These are phyloP conservation scores for Teleopsis dalmanni DNA, from an alignment of 1,140 invertebrate species.

Conservation along the genomic window DNA sequence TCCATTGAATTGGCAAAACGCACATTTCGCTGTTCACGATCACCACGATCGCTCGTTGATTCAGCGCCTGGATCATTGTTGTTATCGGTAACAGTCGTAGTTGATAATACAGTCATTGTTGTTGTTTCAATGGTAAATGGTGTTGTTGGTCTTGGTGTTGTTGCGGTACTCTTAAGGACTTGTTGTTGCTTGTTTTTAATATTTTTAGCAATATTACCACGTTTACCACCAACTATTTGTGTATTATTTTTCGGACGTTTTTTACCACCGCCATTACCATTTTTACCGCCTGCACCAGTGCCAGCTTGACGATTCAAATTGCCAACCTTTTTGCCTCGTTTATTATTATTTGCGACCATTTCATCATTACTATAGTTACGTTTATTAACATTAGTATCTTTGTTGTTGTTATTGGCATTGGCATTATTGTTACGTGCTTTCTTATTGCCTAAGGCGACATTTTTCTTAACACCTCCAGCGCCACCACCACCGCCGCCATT, in stretches of 20 bases:
- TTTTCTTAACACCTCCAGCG: too few relatives aligned
- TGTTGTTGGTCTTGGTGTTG: conserved; percentile 5
- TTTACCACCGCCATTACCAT: background rate
- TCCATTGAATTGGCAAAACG: conserved; percentile 17
- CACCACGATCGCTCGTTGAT: conserved; percentile 36
- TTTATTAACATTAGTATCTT: conserved; percentile 5
- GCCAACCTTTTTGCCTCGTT: conserved; percentile 6
- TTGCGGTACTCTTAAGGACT: background rate
- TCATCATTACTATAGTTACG: background rate
- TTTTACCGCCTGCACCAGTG: background rate
- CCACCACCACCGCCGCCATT: conserved; percentile 7
- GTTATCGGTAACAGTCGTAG: conserved; percentile 24
- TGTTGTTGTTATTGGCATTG: conserved; percentile 6
- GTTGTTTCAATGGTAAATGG: conserved; percentile 11
- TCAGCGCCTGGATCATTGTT: conserved; percentile 20
- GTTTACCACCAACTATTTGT: background rate
- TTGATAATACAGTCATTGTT: conserved; percentile 13
- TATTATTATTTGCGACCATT: background rate
- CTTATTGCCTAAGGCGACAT: conserved; percentile 3
- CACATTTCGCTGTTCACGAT: conserved; percentile 29
- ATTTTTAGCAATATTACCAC: conserved; percentile 4
- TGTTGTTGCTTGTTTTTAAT: conserved; percentile 6
- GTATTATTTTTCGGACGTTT: conserved; percentile 9
- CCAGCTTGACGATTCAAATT: background rate
- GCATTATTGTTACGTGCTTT: conserved; percentile 5